A percentile compares a stretch with the other conserved stretches of the same genome.
These are phyloP conservation scores for Leistus spinibarbis DNA, from an alignment of 2,888 invertebrate genomes.

Conservation along the genomic window DNA sequence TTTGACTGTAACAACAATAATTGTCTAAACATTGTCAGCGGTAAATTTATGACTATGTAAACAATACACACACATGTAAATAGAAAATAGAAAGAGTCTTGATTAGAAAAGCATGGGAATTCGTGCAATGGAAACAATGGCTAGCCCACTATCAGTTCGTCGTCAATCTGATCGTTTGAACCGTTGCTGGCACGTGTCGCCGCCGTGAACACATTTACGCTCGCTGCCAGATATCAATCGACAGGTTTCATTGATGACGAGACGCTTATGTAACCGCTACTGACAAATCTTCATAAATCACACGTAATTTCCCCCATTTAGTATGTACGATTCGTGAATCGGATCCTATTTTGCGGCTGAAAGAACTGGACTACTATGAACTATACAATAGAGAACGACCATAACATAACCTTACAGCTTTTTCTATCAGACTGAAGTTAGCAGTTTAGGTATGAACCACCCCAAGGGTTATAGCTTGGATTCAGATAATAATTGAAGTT, in stretches of 20 bases:
- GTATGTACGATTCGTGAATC: too few relatives aligned
- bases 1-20: not conserved
- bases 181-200: not conserved
- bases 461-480: too few relatives aligned
- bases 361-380: too few relatives aligned
- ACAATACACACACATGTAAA: not conserved
- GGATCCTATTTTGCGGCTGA: too few relatives aligned
- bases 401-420: too few relatives aligned
- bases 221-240: not conserved
- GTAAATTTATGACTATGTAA: not conserved
- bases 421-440: too few relatives aligned
- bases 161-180: not conserved
- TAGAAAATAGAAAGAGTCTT: not conserved
- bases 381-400: too few relatives aligned
- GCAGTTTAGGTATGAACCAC: too few relatives aligned
- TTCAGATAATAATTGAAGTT: too few relatives aligned
- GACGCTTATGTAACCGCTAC: not conserved
- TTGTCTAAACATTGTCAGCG: not conserved
- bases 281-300: too few relatives aligned
- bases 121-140: not conserved
- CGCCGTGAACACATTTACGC: not conserved
- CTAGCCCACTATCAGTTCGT: not conserved
- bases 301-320: too few relatives aligned
- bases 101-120: not conserved
- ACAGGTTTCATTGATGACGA: not conserved